These are phyloP conservation scores for Hoplostethus mediterraneus DNA, from an alignment of 2,797 vertebrate genomes.

Conservation along the genomic window DNA sequence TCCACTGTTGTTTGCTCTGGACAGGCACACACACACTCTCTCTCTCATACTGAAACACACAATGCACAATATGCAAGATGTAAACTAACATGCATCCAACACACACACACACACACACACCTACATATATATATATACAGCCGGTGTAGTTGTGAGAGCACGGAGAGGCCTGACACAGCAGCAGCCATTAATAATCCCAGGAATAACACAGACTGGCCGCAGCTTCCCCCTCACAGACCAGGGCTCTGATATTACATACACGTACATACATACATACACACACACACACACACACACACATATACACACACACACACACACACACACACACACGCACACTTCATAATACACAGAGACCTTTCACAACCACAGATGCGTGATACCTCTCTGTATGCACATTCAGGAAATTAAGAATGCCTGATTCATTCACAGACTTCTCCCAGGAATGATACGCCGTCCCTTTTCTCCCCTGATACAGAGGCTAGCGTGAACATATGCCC, in stretches of 20 bases:
- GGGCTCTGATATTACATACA: slow-evolving; percentile 49
- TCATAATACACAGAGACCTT: slow-evolving; percentile 59
- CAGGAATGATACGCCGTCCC: slow-evolving; percentile 30
- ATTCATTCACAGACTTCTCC: no score
- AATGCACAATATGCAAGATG: slow-evolving; percentile 28
- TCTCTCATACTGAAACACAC: slow-evolving; percentile 18
- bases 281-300: not conserved
- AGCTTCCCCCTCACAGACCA: slow-evolving; percentile 36
- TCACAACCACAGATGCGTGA: slow-evolving; percentile 53
- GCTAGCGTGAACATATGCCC: not conserved
- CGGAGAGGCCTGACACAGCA: slow-evolving; percentile 33
- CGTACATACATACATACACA: slow-evolving; percentile 42
- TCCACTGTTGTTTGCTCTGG: slow-evolving; percentile 11
- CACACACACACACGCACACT: not conserved
- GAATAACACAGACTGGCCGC: slow-evolving; percentile 53
- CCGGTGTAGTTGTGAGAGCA: slow-evolving; percentile 24
- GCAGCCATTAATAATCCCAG: slow-evolving; percentile 58
- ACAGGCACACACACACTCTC: slow-evolving; percentile 22
- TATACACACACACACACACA: no score
- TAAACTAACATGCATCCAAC: slow-evolving; percentile 10
- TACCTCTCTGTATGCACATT: slow-evolving; percentile 53
- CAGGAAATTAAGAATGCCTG: slow-evolving; percentile 22
- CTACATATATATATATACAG: slow-evolving; percentile 6
- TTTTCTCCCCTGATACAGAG: slow-evolving; percentile 5
- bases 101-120: slow-evolving; percentile 8